These are phyloP conservation scores for Atrichornis clamosus DNA, from an alignment of 2,113 vertebrate species.

Conservation along the genomic window DNA sequence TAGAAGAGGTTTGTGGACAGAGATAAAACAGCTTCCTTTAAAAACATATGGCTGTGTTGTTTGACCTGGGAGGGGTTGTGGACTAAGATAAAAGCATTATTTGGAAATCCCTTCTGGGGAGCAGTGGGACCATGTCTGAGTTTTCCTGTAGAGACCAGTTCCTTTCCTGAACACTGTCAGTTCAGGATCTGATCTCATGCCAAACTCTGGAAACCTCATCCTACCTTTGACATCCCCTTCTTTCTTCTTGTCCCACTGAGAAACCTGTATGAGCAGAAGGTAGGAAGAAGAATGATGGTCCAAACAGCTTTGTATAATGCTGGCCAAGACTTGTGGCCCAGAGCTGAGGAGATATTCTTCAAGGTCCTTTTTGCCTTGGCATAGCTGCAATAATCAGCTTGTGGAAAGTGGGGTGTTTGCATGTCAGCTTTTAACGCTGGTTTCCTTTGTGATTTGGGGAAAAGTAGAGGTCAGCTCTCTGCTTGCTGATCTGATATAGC, in stretches of 20 bases:
- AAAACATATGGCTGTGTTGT: not conserved
- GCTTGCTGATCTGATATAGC: not conserved
- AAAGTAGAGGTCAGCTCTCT: not conserved
- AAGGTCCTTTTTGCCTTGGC: not conserved
- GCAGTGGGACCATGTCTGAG: not conserved
- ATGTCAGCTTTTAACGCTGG: not conserved
- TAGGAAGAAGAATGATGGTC: not conserved
- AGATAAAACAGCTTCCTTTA: slow-evolving; percentile 52
- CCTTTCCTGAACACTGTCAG: not conserved
- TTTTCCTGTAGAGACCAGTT: not conserved
- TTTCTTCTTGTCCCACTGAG: not conserved
- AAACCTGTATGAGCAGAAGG: not conserved
- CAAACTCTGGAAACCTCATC: not conserved
- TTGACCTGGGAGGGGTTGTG: slow-evolving; percentile 37
- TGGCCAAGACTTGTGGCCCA: not conserved
- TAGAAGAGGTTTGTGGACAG: slow-evolving; percentile 38
- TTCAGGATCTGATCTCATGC: not conserved
- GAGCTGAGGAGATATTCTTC: not conserved
- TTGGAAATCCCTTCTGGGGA: slow-evolving; percentile 12
- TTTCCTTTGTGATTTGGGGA: not conserved
- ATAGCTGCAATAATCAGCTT: not conserved
- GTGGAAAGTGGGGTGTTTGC: not conserved
- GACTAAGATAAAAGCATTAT: not conserved
- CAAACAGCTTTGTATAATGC: fast-evolving
- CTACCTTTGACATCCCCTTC: not conserved